Conservation (phyloP, 1,140 invertebrate species). For the Zaprionus ornatus region DNA sequence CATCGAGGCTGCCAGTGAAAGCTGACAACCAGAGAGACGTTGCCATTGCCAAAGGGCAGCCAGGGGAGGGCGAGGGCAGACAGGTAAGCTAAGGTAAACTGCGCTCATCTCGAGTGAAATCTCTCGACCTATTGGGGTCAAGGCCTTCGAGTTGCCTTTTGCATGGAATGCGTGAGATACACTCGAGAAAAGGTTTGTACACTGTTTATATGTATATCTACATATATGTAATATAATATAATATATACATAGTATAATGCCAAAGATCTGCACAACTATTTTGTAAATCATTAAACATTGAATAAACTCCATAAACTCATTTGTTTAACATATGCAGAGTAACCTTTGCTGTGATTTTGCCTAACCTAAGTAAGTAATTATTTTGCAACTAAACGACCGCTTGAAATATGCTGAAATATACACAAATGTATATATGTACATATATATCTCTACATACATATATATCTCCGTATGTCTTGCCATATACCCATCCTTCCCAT, state of each 20-base stretch:
- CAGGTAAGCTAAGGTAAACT: background rate
- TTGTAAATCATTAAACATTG: no score
- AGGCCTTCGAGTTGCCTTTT: background rate
- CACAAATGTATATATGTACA: no score
- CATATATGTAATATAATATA: background rate
- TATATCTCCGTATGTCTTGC: no score
- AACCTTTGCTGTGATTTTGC: no score
- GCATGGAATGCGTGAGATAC: background rate
- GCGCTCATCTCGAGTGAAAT: background rate
- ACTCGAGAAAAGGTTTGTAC: background rate
- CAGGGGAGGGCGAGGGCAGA: background rate
- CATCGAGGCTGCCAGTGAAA: background rate
- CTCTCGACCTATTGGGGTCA: background rate
- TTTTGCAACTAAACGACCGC: no score
- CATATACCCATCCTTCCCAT: background rate
- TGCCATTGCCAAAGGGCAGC: background rate
- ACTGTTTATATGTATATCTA: background rate
- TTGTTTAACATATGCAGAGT: no score
- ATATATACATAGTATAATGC: no score
- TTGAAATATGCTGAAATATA: no score
- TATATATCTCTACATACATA: no score
- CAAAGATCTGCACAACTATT: no score
- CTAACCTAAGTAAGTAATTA: no score
- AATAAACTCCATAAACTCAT: no score
- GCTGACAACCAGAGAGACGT: background rate